Base-by-base conservation (phyloP, 2,113 vertebrate species). In the Mustela nigripes region DNA sequence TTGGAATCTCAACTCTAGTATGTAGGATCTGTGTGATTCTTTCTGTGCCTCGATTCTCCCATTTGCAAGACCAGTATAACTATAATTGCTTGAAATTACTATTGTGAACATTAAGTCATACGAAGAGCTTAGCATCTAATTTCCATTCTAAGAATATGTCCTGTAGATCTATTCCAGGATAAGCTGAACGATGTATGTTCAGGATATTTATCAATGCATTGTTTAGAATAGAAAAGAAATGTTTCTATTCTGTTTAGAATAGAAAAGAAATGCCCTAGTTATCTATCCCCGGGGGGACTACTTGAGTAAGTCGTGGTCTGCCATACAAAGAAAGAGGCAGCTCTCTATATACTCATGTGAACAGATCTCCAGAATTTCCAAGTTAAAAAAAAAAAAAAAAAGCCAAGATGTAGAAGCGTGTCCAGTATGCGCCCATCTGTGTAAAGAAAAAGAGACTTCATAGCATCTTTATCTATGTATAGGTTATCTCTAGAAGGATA, bases 111-210 rank as follows among this genome's bases (percentile, higher is more conserved):
- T 53, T 89, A 96, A 73, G 65, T 79, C 53, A 73, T 56, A 87
- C 53, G 71, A 97, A 96, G 87, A 92, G 11, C 3, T 94, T 94
- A 92, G 45, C 45, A n/a, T 63, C 65, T 74, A 80, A 58, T 95
- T 97, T 97, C 53, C 95, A 56, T 96, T 87, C 73, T 97, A 78
- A 63, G 71, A 94, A 36, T 84, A 12, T 95, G 31, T 96, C 22
- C 36, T 53, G 42, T 93, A 22, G 93, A 76, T 84, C n/a, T 63
- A 65, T 76, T 88, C 62, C 73, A 95, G 53, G 24, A 83, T 63
- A 67, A 94, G 50, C 67, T 80, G 56, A 96, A 87, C 94, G 84
- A 79, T 69, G 8, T 74, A 67, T 90, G 42, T 69, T 86, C 33
- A 94, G 48, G 42, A 62, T 94, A 78, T 71, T 53, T n/a, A 90